Percentiles rank a stretch among this genome's conserved stretches.
Evolutionary conservation across 2,113 vertebrate genomes (phyloP).

Genomic region (Heliornis fulica): DNA sequence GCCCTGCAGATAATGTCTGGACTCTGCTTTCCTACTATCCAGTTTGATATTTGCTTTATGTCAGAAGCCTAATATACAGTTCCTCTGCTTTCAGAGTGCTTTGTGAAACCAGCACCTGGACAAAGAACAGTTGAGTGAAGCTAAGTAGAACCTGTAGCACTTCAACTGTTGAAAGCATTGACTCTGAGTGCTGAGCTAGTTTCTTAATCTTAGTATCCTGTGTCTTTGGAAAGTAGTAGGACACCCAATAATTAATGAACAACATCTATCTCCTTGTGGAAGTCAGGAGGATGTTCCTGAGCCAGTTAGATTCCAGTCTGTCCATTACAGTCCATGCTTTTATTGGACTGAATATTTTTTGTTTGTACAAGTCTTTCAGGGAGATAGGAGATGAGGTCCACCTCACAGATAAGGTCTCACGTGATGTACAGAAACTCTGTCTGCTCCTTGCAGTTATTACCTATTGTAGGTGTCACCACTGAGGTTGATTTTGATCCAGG

Average conservation of each 20-base stretch:
- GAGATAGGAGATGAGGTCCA: background rate
- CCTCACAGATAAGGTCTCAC: background rate
- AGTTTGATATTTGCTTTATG: background rate
- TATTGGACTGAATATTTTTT: background rate
- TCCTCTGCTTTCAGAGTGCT: background rate
- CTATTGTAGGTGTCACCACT: background rate
- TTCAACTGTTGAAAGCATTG: background rate
- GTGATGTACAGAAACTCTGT: background rate
- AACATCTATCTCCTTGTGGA: background rate
- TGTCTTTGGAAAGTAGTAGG: background rate
- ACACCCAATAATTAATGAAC: background rate
- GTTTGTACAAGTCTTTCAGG: background rate
- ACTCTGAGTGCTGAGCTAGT: background rate
- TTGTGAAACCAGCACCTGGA: background rate
- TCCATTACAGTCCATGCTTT: background rate
- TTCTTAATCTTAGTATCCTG: background rate
- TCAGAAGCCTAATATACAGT: background rate
- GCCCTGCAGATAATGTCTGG: background rate
- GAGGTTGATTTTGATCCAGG: constrained; percentile 27
- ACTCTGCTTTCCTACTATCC: background rate
- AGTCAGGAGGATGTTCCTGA: background rate
- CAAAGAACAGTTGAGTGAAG: background rate
- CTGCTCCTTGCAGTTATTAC: background rate
- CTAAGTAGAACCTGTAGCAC: background rate
- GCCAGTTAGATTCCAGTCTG: background rate